Evolutionary conservation across 1,140 invertebrate species (phyloP), one percentile per base, ranked within the genome.

Genomic region (Helicoverpa armigera): DNA sequence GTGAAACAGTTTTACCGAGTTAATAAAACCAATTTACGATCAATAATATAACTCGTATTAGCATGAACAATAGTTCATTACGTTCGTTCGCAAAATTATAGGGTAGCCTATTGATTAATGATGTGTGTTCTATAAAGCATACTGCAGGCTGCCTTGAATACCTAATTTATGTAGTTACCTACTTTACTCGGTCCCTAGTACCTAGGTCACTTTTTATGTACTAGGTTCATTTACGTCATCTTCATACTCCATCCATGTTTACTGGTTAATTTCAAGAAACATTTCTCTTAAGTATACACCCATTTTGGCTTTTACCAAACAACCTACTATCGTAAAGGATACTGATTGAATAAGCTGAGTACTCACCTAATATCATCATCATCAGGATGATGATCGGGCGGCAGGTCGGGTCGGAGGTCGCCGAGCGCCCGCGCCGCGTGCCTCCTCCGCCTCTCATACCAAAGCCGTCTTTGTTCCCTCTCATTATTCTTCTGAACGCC

Each of bases 401-500:
- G 95, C 82, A 95, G 91, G 84, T 97, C 96, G 18, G 95, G 94
- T 84, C 96, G 94, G 60, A 97, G 94, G 70, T 96, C 95, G 31
- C 97, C 97, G 85, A 97, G 97, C 85, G 96, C 96, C 90, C 97
- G 96, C 80, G 96, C 96, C 70, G 97, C 97, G 94, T 98, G 96
- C 83, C 97, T 95, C 88, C 97, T 96, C 85, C 97, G 95, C 88
- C 97, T 95, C 85, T 97, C 97, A 75, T 97, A 94, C 97, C 97
- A 98, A 91, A 97, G 92, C 83, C 96, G 94, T 86, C 96, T 96
- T 92, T 98, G 97, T 82, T 96, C 95, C 48, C 96, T 95, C 91
- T 98, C 97, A 69, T 96, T 96, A 86, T 97, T 96, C 85, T 97
- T 96, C 86, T 97, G 96, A 50, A 98, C 96, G 9, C 97, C 97